Conservation (phyloP, 2,797 vertebrate species). For the Clarias pachynema region DNA sequence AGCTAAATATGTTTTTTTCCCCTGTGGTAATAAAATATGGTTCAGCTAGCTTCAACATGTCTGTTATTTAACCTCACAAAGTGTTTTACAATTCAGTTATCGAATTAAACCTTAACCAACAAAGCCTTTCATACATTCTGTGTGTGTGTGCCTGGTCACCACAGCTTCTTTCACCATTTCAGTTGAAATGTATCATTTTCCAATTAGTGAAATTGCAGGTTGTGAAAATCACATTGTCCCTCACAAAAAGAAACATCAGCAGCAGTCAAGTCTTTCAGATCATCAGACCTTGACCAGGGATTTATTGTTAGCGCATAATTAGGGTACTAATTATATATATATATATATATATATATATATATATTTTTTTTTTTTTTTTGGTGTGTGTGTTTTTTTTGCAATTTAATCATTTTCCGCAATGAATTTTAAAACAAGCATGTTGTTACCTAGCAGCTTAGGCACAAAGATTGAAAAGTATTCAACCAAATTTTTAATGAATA, state of each 20-base stretch:
- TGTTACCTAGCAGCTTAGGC: background rate
- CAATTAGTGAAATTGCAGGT: slow-evolving; percentile 40
- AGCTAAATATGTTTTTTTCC: background rate
- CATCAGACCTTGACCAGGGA: background rate
- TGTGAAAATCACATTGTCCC: background rate
- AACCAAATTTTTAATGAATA: background rate
- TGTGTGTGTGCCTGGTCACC: slow-evolving; percentile 20
- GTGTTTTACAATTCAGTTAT: background rate
- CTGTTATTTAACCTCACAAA: background rate
- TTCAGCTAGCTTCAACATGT: background rate
- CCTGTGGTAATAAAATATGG: too few species aligned
- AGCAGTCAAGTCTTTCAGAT: slow-evolving; percentile 24
- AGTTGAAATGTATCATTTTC: slow-evolving; percentile 28
- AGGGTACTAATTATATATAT: background rate
- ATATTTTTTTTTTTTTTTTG: background rate
- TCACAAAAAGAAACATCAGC: background rate
- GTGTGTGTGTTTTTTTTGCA: too few species aligned
- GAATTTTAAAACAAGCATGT: background rate
- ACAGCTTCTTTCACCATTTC: slow-evolving; percentile 22
- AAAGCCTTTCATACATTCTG: background rate
- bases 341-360: background rate
- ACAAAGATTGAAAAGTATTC: background rate
- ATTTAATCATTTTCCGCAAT: too few species aligned
- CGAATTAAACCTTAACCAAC: background rate
- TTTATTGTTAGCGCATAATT: background rate